Conservation (phyloP, 2,797 vertebrate species). For the Melanotaenia maccullochi region DNA sequence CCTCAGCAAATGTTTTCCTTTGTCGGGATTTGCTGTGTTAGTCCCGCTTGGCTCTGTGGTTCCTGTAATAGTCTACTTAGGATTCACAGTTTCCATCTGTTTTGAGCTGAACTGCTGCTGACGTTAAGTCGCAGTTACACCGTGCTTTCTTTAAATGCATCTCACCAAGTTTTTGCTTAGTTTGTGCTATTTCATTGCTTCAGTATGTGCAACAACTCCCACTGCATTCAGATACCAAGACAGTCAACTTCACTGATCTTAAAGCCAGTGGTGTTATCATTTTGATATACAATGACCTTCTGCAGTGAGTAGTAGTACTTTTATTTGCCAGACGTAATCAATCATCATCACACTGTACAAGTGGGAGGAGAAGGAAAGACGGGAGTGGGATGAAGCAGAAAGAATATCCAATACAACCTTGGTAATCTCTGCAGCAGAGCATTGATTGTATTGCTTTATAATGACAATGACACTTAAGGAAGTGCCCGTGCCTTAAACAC, state of each 20-base stretch:
- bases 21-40: conserved; percentile 51
- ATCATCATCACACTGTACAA: conserved; percentile 50
- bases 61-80: conserved; percentile 45
- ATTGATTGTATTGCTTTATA: conserved; percentile 10
- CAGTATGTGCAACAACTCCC: conserved; percentile 20
- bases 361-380: background rate
- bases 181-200: conserved; percentile 18
- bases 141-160: conserved; percentile 14
- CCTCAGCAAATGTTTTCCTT: conserved; percentile 60
- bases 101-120: conserved; percentile 42
- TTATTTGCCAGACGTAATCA: conserved; percentile 51
- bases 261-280: conserved; percentile 23
- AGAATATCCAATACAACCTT: conserved; percentile 24
- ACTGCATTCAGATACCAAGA: conserved; percentile 32
- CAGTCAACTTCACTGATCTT: conserved; percentile 46
- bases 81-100: conserved; percentile 45
- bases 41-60: conserved; percentile 22
- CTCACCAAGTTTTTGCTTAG: conserved; percentile 27
- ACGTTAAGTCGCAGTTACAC: conserved; percentile 25
- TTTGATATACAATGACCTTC: conserved; percentile 69
- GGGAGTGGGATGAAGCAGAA: conserved; percentile 1
- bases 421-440: conserved; percentile 6
- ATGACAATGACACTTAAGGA: conserved; percentile 26
- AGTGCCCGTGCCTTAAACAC: background rate
- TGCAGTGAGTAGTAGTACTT: conserved; percentile 14